Evolutionary conservation across 2,113 vertebrate genomes (phyloP).

Genomic region (Onychorhynchus coronatus): DNA sequence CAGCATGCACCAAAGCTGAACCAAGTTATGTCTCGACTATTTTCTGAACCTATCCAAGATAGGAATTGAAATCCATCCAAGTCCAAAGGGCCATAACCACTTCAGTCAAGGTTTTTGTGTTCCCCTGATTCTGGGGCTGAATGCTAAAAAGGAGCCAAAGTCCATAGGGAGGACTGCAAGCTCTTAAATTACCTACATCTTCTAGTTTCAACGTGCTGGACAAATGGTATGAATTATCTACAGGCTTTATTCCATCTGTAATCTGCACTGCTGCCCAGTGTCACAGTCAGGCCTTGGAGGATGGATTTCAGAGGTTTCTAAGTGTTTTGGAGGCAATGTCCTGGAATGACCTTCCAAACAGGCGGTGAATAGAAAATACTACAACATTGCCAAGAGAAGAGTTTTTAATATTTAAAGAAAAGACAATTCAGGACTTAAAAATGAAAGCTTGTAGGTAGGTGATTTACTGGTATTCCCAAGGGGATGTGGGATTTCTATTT

Average conservation of each 20-base stretch:
- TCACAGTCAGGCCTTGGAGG: rapidly evolving
- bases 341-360: not conserved
- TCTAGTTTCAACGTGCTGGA: not conserved
- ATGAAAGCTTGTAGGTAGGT: not conserved
- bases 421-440: not conserved
- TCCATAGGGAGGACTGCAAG: not conserved
- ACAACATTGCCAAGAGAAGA: not conserved
- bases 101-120: not conserved
- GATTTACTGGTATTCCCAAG: not conserved
- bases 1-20: not conserved
- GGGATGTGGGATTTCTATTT: not conserved
- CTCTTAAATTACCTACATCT: not conserved
- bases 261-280: not conserved
- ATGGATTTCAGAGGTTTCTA: not conserved
- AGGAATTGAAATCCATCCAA: not conserved
- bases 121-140: not conserved
- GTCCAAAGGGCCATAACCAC: not conserved
- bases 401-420: not conserved
- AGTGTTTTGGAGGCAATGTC: not conserved
- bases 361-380: not conserved
- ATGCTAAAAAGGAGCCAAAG: not conserved
- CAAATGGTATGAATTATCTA: not conserved
- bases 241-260: not conserved
- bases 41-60: conserved; percentile 21
- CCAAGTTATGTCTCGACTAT: not conserved